phyloP scores from a whole-genome alignment of 1,140 invertebrate species.

The Cryptotermes secundus region DNA sequence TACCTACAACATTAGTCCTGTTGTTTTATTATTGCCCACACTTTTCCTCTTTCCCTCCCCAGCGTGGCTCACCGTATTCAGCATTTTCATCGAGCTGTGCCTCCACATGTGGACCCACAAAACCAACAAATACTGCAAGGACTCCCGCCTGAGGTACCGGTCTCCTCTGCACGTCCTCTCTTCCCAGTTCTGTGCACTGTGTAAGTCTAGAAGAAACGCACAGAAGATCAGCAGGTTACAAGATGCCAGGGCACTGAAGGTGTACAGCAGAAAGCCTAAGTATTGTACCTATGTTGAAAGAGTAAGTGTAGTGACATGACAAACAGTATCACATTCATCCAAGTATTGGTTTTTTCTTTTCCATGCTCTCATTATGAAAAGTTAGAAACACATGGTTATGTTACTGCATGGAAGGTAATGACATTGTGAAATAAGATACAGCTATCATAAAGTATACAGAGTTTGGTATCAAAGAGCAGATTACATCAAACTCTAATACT shows the following conservation, averaged over 20 bases:
- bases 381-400: no score
- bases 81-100: constrained; percentile 19
- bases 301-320: constrained; percentile 21
- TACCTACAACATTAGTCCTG: constrained; percentile 20
- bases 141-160: background rate
- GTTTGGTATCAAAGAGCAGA: no score
- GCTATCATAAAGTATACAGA: no score
- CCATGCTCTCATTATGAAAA: no score
- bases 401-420: no score
- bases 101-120: constrained; percentile 25
- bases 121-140: constrained; percentile 17
- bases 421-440: no score
- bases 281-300: constrained; percentile 25
- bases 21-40: constrained; percentile 21
- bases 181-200: constrained; percentile 28
- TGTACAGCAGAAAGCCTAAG: constrained; percentile 9
- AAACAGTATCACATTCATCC: background rate
- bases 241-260: constrained; percentile 21
- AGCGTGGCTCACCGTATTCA: constrained; percentile 24
- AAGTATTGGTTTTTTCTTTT: background rate
- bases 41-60: constrained; percentile 25
- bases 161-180: constrained; percentile 28
- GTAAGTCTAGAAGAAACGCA: constrained; percentile 13
- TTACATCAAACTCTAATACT: no score
- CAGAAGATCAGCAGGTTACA: constrained; percentile 23